Evolutionary conservation across 2,113 vertebrate species (phyloP).

Genomic region (Podocnemis expansa): DNA sequence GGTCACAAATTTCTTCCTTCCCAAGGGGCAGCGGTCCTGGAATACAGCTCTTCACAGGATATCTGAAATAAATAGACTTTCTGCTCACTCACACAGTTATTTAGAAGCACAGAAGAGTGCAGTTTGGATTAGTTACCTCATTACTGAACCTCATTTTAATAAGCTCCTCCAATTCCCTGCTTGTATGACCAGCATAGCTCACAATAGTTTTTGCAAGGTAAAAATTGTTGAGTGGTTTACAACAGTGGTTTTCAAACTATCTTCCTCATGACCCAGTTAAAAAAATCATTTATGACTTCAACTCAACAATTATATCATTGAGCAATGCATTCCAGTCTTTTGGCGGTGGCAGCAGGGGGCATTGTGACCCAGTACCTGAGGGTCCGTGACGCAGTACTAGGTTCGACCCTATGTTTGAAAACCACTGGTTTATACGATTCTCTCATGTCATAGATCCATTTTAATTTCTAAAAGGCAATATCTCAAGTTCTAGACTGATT

Average conservation of each 20-base stretch:
- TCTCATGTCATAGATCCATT: fast-evolving
- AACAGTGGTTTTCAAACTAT: too few species aligned
- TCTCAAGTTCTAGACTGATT: neutral
- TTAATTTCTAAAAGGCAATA: neutral
- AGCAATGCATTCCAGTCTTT: too few species aligned
- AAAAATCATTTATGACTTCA: too few species aligned
- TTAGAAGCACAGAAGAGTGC: neutral
- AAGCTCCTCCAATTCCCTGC: fast-evolving
- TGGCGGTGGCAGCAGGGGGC: too few species aligned
- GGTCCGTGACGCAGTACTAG: too few species aligned
- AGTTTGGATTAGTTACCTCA: neutral
- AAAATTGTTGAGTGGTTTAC: fast-evolving
- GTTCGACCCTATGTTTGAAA: too few species aligned
- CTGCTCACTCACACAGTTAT: neutral
- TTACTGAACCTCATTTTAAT: neutral
- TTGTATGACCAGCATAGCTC: fast-evolving
- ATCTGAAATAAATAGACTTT: neutral
- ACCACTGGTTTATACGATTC: fast-evolving
- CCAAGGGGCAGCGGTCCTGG: slow-evolving; percentile 13
- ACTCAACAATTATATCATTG: too few species aligned
- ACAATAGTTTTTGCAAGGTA: neutral
- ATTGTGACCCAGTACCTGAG: too few species aligned
- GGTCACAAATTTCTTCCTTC: slow-evolving; percentile 26
- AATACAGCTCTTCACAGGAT: neutral
- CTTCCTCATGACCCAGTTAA: too few species aligned